Evolutionary conservation across 2,113 vertebrate genomes (phyloP).

Genomic region (Platanista minor): DNA sequence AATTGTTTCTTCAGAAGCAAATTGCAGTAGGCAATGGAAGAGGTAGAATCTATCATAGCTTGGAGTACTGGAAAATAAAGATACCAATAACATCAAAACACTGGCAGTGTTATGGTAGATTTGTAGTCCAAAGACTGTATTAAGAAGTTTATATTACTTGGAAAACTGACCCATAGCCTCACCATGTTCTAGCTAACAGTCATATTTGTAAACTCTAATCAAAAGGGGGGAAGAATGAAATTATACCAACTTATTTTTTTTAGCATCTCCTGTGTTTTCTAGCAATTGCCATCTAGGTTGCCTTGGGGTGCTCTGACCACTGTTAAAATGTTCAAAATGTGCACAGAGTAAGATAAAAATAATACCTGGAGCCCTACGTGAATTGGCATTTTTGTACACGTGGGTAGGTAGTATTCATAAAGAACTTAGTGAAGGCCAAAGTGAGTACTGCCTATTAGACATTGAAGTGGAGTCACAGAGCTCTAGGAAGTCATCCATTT

Average conservation of each 20-base stretch:
- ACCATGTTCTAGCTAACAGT: constrained; percentile 25
- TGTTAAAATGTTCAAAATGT: neutral
- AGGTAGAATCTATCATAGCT: neutral
- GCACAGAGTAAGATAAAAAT: neutral
- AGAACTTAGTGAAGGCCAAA: neutral
- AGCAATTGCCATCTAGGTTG: neutral
- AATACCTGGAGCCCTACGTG: neutral
- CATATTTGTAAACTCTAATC: constrained; percentile 24
- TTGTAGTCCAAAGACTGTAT: neutral
- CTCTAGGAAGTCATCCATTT: neutral
- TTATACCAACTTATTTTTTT: neutral
- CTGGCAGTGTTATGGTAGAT: neutral
- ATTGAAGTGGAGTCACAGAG: neutral
- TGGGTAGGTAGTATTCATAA: neutral
- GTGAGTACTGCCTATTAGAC: neutral
- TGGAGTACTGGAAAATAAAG: constrained; percentile 39
- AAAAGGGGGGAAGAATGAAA: neutral
- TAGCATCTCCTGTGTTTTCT: neutral
- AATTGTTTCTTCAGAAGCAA: neutral
- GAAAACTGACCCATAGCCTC: constrained; percentile 14
- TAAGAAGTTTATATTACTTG: constrained; percentile 4
- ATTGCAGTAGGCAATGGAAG: neutral
- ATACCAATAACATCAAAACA: constrained; percentile 31
- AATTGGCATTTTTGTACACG: neutral
- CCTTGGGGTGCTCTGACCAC: neutral